phyloP scores from a whole-genome alignment of 2,888 invertebrate genomes.

The Elmis aenea region DNA sequence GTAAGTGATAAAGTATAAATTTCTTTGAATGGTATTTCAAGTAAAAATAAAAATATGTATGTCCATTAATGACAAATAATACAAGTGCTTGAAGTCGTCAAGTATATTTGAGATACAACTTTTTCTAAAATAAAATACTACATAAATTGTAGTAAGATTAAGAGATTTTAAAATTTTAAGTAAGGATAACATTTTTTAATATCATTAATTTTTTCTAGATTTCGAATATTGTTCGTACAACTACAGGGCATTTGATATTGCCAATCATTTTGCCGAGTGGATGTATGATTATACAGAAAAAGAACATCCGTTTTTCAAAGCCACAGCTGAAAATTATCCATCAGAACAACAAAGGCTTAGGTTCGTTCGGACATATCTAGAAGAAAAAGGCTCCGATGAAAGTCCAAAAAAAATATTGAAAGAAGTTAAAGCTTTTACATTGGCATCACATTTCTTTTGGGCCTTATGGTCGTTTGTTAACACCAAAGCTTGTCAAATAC shows the following conservation, averaged over 20 bases:
- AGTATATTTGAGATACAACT: too few relatives aligned
- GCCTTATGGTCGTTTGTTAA: slow-evolving; percentile 88
- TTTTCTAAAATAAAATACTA: too few relatives aligned
- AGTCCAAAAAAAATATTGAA: slow-evolving; percentile 38
- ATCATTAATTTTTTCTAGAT: slow-evolving; percentile 57
- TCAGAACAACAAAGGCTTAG: slow-evolving; percentile 65
- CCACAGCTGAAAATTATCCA: slow-evolving; percentile 65
- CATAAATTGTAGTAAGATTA: too few relatives aligned
- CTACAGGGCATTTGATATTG: slow-evolving; percentile 87
- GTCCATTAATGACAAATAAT: too few relatives aligned
- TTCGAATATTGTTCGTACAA: slow-evolving; percentile 96
- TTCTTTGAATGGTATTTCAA: too few relatives aligned
- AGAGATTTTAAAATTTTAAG: too few relatives aligned
- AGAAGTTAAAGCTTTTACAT: slow-evolving; percentile 78
- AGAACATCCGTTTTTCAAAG: slow-evolving; percentile 71
- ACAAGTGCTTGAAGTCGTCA: too few relatives aligned
- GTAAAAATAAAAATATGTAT: too few relatives aligned
- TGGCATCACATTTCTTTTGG: slow-evolving; percentile 93
- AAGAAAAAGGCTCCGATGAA: slow-evolving; percentile 37
- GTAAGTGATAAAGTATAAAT: too few relatives aligned
- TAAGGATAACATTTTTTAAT: too few relatives aligned
- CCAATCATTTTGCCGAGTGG: slow-evolving; percentile 94
- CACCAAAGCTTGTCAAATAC: slow-evolving; percentile 80
- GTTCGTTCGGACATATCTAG: slow-evolving; percentile 57
- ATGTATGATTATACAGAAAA: slow-evolving; percentile 80